Percentiles rank a stretch among this genome's conserved stretches.
These are phyloP conservation scores for Lathronympha strigana DNA, from an alignment of 2,888 invertebrate genomes.

Conservation along the genomic window DNA sequence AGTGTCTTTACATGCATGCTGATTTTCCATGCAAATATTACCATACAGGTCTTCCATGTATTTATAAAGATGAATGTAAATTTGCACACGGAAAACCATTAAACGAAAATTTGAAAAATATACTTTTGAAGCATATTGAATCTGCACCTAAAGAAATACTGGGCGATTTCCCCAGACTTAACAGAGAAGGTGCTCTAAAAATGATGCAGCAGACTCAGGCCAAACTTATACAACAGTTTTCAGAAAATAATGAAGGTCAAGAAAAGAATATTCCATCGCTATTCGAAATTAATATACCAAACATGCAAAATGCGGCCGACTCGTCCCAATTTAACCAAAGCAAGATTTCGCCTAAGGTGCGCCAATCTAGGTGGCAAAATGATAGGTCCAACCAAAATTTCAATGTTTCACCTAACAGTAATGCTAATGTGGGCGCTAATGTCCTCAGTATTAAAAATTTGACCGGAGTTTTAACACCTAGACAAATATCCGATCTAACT, in stretches of 20 bases:
- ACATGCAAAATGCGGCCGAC: slow-evolving; percentile 64
- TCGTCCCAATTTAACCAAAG: slow-evolving; percentile 62
- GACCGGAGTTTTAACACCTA: slow-evolving; percentile 81
- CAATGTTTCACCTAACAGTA: slow-evolving; percentile 63
- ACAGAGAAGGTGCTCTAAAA: slow-evolving; percentile 89
- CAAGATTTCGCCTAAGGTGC: slow-evolving; percentile 75
- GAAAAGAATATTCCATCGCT: slow-evolving; percentile 75
- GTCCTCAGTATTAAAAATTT: slow-evolving; percentile 84
- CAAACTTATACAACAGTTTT: slow-evolving; percentile 75
- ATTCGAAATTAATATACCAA: slow-evolving; percentile 77
- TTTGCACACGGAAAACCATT: slow-evolving; percentile 96
- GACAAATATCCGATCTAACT: slow-evolving; percentile 84
- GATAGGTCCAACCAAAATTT: slow-evolving; percentile 66
- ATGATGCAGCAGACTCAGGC: slow-evolving; percentile 79
- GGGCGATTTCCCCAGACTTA: slow-evolving; percentile 94
- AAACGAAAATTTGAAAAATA: slow-evolving; percentile 89
- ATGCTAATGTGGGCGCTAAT: slow-evolving; percentile 55
- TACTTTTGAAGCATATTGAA: slow-evolving; percentile 90
- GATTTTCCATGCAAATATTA: slow-evolving; percentile 99
- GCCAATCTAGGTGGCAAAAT: slow-evolving; percentile 81
- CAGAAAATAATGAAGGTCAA: slow-evolving; percentile 63
- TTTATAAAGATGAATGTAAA: slow-evolving; percentile 93
- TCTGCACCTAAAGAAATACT: slow-evolving; percentile 95
- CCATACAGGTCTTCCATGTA: slow-evolving; percentile 95
- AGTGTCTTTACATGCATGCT: slow-evolving; percentile 97